Base-by-base conservation (phyloP, 2,888 invertebrate species). In the Hipparchia semele region DNA sequence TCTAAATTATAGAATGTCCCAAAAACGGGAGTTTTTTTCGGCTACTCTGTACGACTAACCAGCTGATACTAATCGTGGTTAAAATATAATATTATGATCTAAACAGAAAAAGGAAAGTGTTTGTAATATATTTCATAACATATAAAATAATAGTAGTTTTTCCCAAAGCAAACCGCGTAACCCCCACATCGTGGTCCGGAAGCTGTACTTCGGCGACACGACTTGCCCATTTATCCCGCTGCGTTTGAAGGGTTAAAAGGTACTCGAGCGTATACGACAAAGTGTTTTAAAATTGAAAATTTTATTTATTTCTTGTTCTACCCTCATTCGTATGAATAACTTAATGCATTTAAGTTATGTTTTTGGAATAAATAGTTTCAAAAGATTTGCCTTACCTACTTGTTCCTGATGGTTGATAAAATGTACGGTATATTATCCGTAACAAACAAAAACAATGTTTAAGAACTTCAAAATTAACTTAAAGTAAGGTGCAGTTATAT, bases 221-320 rank as follows among this genome's bases (percentile, higher is more conserved):
- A 88, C 87, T 92, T 92, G 87, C 89, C 92, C 92, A 92, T 93
- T 92, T 90, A 88, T 87, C 84, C 83, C 80, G 81, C 81, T 81
- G 83, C 86, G 85, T 81, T 80, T 79, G 90, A 90, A 87, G 91
- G 90, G 88, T 90, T 85, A 84, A 80, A 82, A 82, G 81, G 80
- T 80, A 80, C 73, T 82, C 73, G 69, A 76, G 76, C 76, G 73
- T 72, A 73, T 73, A 73, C 76, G 69, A 75, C 75, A 74, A 77
- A 77, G 75, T 75, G 70, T 77, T 75, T 73, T 73, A 71, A 77
- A 77, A 75, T 75, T 74, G 73, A 72, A 74, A 72, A 70, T 73
- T 73, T 68, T 67, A 64, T 70, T 64, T 69, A 68, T 60, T 59
- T 51, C 69, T 69, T 64, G 51, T 49, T 45, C 49, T 54, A 56